Conservation (phyloP, 1,140 invertebrate genomes). For the Heliconius eleuchia region DNA sequence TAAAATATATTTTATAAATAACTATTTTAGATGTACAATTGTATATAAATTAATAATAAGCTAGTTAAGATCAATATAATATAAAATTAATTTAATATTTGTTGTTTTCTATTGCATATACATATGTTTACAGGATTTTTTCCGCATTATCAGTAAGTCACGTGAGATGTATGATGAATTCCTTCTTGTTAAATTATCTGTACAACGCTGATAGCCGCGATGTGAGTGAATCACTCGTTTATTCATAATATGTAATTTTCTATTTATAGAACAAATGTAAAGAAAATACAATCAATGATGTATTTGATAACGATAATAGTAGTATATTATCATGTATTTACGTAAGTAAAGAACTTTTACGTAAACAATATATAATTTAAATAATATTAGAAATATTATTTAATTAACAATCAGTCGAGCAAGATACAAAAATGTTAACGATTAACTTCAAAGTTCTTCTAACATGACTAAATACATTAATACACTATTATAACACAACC, state of each 20-base stretch:
- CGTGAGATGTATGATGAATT: neutral
- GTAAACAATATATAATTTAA: neutral
- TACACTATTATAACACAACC: neutral
- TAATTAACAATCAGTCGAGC: too few species aligned
- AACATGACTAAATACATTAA: neutral
- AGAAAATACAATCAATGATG: conserved; percentile 1
- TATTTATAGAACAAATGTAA: neutral
- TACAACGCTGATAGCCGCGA: neutral
- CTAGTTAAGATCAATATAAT: neutral
- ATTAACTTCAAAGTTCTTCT: neutral
- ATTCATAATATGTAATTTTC: neutral
- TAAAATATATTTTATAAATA: conserved; percentile 12
- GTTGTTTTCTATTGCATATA: neutral
- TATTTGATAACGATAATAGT: neutral
- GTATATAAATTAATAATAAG: neutral
- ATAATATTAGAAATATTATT: too few species aligned
- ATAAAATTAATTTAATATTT: too few species aligned
- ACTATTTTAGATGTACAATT: too few species aligned
- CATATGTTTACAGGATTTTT: neutral
- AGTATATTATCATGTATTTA: neutral
- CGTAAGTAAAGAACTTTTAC: neutral
- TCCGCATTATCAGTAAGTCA: neutral
- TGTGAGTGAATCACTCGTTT: neutral
- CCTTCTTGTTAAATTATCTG: neutral
- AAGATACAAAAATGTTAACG: neutral